Base-by-base conservation (phyloP, 2,797 vertebrate genomes). In the Sebastes kiyomatsui region DNA sequence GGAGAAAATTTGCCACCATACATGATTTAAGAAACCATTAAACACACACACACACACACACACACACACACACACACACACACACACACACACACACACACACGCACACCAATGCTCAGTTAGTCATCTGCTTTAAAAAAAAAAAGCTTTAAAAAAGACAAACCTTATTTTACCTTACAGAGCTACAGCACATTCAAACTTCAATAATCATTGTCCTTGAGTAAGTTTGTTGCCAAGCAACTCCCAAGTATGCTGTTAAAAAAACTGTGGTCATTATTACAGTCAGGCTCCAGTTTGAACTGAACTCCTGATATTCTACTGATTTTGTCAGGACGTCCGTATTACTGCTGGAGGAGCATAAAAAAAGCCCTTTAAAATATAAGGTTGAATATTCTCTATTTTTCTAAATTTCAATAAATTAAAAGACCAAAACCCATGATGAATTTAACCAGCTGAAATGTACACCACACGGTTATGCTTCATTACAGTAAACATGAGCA, bases 161-260 rank as follows among this genome's bases (percentile, higher is more conserved):
- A 27, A 4, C 12, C 23, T 13, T 60, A 5, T 38, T 28, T 49
- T 9, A 68, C 6, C 16, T 58, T 32, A 16, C 60, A 35, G 59
- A 77, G 42, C 5, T 38, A 66, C 18, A 46, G 18, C 25, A 23
- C 46, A 52, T 79, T 76, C 27, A 35, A 81, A 75, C 55, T 30
- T 52, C 7, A 60, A 62, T 52, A 55, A 38, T 16, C 12, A 38
- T 69, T 59, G 35, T 80, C 67, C 75, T 82, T 87, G 72, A 81
- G 23, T 23, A 76, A 42, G 58, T 71, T 58, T 88, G 91, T 93
- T 90, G 87, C 88, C 71, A 86, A 80, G 87, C 86, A 90, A 84
- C 82, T 76, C 46, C 2, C 8, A 65, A 54, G 33, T 80, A 25
- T 67, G 38, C 22, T 71, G 20, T 68, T 27, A 75, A 75, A 67